Base-by-base conservation (phyloP, 2,113 vertebrate species). In the Semnornis frantzii region DNA sequence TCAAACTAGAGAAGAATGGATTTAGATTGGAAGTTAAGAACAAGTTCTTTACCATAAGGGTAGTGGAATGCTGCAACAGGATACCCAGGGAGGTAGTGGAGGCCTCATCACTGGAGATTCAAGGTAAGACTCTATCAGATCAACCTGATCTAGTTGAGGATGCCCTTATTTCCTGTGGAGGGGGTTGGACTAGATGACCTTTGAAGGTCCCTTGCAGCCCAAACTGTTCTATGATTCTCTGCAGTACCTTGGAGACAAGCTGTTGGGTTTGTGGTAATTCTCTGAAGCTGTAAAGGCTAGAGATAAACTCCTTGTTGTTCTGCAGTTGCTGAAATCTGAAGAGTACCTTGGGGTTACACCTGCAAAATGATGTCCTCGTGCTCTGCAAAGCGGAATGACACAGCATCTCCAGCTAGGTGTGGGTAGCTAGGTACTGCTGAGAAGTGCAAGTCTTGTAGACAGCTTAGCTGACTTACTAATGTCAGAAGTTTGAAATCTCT, bases 331-430 rank as follows among this genome's bases (percentile, higher is more conserved):
- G 68, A 57, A 75, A 74, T 59, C 48, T 31, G 11, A 39, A 10
- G 21, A 59, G 15, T 12, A 4, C 27, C 46, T 59, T 66, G 60
- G 46, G 62, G n/a, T 48, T 84, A 8, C 31, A 34, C 20, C 59
- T 64, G n/a, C 0, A 12, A 55, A 30, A 44, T 1, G 9, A 55
- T 23, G 59, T 5, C 0, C 18, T 23, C 5, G 2, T 7, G 54
- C 2, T 58, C 24, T 54, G 39, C 46, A 74, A 50, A 39, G 66
- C 82, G 70, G 50, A 3, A 1, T 33, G 31, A 63, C 39, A 55
- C 34, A 37, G 13, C 33, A 14, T 64, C 21, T 70, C 33, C 70
- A 81, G 21, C 27, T 27, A 37, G 27, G 28, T 57, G 11, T 39
- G 31, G 8, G 68, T 68, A 62, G 25, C 19, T 37, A 21, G 28